These are phyloP conservation scores for Seriola aureovittata DNA, from an alignment of 2,113 vertebrate species.

Conservation along the genomic window DNA sequence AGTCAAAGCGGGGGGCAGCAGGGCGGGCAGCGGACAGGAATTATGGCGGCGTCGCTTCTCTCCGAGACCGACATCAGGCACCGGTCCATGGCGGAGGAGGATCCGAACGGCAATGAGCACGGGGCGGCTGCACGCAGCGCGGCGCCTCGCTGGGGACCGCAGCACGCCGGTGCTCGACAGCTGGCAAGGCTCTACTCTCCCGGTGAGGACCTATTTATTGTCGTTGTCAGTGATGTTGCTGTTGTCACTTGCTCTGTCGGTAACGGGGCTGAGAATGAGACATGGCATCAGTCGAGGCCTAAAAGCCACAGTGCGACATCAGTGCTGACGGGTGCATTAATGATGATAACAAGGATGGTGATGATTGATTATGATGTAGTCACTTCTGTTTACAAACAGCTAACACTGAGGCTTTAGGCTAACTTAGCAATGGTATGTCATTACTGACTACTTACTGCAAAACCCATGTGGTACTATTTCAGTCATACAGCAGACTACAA, in stretches of 20 bases:
- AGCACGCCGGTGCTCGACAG: slow-evolving; percentile 85
- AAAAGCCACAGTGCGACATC: background rate
- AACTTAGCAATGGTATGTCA: background rate
- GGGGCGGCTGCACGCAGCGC: slow-evolving; percentile 84
- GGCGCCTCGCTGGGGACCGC: slow-evolving; percentile 85
- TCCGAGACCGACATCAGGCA: slow-evolving; percentile 84
- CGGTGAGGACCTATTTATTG: slow-evolving; percentile 68
- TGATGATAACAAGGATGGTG: background rate
- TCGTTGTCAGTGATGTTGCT: background rate
- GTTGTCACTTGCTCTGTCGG: background rate
- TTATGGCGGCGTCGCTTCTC: slow-evolving; percentile 81
- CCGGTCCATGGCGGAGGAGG: slow-evolving; percentile 88
- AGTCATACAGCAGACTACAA: background rate
- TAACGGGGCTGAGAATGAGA: background rate
- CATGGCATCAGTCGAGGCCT: slow-evolving; percentile 37
- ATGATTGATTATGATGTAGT: background rate
- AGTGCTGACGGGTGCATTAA: background rate
- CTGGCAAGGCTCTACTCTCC: slow-evolving; percentile 85
- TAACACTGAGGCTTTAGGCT: background rate
- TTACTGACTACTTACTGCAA: background rate
- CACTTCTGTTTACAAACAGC: background rate
- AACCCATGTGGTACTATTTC: background rate
- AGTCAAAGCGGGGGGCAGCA: slow-evolving; percentile 31
- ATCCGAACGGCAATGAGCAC: slow-evolving; percentile 87
- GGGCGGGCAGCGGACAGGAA: slow-evolving; percentile 42